These are phyloP conservation scores for Muschampia plurimacula DNA, from an alignment of 2,888 invertebrate species.

Conservation along the genomic window DNA sequence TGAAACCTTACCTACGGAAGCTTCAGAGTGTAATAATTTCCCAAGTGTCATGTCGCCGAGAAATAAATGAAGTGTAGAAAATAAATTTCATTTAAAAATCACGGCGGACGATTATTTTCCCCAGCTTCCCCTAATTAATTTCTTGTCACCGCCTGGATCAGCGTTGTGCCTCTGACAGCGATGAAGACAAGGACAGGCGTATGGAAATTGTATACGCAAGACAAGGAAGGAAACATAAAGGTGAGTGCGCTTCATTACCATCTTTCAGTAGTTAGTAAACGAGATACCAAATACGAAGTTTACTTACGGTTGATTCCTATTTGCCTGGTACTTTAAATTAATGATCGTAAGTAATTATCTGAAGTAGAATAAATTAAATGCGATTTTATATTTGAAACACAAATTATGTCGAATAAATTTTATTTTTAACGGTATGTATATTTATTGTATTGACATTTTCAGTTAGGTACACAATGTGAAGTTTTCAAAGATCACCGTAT, in stretches of 20 bases:
- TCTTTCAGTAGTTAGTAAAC: conserved; percentile 80
- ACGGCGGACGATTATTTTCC: conserved; percentile 83
- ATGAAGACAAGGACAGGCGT: conserved; percentile 57
- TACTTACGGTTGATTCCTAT: conserved; percentile 69
- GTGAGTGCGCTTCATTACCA: conserved; percentile 81
- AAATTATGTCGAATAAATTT: too few relatives aligned
- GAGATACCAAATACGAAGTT: conserved; percentile 79
- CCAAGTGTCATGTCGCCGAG: conserved; percentile 81
- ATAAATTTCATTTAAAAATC: conserved; percentile 85
- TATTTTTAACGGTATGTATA: too few relatives aligned
- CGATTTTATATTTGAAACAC: too few relatives aligned
- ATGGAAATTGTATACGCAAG: conserved; percentile 42
- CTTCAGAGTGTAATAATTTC: conserved; percentile 80
- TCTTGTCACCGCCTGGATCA: conserved; percentile 83
- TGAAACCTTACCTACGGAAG: conserved; percentile 67
- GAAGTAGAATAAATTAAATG: conserved; percentile 11
- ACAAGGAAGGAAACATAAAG: conserved; percentile 64
- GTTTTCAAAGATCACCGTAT: too few relatives aligned
- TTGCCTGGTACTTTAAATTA: conserved; percentile 74
- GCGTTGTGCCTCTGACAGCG: conserved; percentile 79
- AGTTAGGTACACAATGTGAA: too few relatives aligned
- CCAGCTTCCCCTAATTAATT: conserved; percentile 84
- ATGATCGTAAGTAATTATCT: conserved; percentile 66
- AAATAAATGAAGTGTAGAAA: conserved; percentile 84
- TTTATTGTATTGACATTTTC: too few relatives aligned